phyloP scores from a whole-genome alignment of 2,797 vertebrate species.

The Lepus oiostolus region DNA sequence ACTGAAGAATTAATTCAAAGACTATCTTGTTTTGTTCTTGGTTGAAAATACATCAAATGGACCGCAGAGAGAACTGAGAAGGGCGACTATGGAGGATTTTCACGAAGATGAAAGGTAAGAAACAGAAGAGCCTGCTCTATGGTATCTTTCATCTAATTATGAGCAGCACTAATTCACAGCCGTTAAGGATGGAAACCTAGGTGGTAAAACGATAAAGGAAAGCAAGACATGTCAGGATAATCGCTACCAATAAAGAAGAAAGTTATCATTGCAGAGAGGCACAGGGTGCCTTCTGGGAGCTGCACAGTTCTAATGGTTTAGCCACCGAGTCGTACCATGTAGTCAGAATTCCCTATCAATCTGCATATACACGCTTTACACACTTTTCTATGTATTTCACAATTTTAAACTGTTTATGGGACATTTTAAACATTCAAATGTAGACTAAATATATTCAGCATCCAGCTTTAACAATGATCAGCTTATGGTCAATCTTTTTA shows the following conservation, averaged over 20 bases:
- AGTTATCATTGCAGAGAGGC: not conserved
- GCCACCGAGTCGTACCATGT: not conserved
- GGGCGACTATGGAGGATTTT: not conserved
- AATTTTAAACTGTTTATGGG: not conserved
- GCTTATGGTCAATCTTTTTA: too few relatives aligned
- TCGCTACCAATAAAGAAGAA: not conserved
- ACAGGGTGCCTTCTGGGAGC: not conserved
- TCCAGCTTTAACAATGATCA: too few relatives aligned
- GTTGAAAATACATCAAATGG: not conserved
- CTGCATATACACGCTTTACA: not conserved
- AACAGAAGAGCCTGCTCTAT: not conserved
- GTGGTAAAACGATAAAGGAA: not conserved
- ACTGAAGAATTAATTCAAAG: constrained; percentile 11
- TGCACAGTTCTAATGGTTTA: not conserved
- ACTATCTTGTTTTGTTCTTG: not conserved
- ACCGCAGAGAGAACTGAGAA: not conserved
- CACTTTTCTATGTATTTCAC: not conserved
- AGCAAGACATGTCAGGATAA: not conserved
- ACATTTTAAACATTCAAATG: not conserved
- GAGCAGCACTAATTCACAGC: not conserved
- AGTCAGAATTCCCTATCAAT: constrained; percentile 12
- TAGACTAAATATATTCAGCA: not conserved
- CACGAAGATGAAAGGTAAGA: not conserved
- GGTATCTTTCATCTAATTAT: not conserved
- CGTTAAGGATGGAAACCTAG: not conserved